These are phyloP conservation scores for Axis porcinus DNA, from an alignment of 2,113 vertebrate genomes.

Conservation along the genomic window DNA sequence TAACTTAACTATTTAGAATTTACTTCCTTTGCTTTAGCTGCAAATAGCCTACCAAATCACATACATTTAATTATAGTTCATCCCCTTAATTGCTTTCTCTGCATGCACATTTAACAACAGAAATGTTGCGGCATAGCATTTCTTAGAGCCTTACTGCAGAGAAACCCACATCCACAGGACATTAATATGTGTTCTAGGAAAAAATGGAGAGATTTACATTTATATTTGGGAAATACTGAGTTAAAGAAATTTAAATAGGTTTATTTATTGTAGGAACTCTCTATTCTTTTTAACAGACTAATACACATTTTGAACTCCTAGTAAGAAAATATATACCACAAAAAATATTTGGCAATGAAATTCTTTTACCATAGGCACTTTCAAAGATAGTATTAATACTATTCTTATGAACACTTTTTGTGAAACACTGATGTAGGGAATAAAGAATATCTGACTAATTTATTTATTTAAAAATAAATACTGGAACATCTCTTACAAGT, in stretches of 20 bases:
- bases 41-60: neutral
- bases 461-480: neutral
- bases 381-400: neutral
- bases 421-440: neutral
- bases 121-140: slow-evolving; percentile 4
- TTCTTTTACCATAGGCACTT: neutral
- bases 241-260: neutral
- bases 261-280: slow-evolving; percentile 3
- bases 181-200: neutral
- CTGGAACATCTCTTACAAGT: neutral
- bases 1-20: slow-evolving; percentile 60
- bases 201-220: neutral
- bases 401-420: neutral
- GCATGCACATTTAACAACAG: neutral
- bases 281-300: neutral
- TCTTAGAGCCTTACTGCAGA: neutral
- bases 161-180: neutral
- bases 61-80: neutral
- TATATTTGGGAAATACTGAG: neutral
- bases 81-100: neutral
- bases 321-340: neutral
- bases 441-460: neutral
- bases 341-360: neutral
- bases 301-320: neutral
- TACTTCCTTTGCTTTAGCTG: slow-evolving; percentile 46